Evolutionary conservation across 2,797 vertebrate species (phyloP).

Genomic region (Jordanella pulchra): DNA sequence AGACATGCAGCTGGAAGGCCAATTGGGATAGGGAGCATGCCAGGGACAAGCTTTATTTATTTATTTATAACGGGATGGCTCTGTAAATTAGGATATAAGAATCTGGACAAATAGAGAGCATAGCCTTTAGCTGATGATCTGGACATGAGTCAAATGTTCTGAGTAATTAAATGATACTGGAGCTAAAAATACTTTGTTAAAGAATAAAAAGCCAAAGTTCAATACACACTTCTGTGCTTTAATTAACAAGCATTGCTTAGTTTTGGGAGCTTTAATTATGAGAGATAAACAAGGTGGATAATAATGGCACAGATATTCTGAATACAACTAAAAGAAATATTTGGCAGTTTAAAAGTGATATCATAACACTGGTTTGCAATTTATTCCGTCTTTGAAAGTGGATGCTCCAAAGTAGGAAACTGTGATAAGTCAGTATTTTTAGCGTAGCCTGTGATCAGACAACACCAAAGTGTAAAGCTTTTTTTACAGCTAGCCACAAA

Average conservation of each 20-base stretch:
- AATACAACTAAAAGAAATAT: slow-evolving; percentile 22
- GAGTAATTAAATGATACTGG: slow-evolving; percentile 11
- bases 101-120: slow-evolving; percentile 42
- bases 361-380: slow-evolving; percentile 25
- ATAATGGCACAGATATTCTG: slow-evolving; percentile 33
- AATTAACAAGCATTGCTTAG: slow-evolving; percentile 19
- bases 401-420: background rate
- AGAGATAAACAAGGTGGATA: slow-evolving; percentile 41
- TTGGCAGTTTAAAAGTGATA: slow-evolving; percentile 16
- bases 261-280: slow-evolving; percentile 42
- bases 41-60: slow-evolving; percentile 25
- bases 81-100: slow-evolving; percentile 45
- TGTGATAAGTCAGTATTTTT: background rate
- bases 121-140: slow-evolving; percentile 52
- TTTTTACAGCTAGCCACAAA: too few relatives aligned
- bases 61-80: slow-evolving; percentile 38
- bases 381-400: background rate
- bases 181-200: background rate
- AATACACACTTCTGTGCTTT: background rate
- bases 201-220: slow-evolving; percentile 9
- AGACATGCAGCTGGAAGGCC: slow-evolving; percentile 36
- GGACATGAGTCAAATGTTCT: slow-evolving; percentile 17
- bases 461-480: background rate
- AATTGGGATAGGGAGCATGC: slow-evolving; percentile 19
- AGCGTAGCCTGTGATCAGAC: background rate